Base-by-base conservation (phyloP, 2,797 vertebrate genomes). In the Silurus aristotelis region DNA sequence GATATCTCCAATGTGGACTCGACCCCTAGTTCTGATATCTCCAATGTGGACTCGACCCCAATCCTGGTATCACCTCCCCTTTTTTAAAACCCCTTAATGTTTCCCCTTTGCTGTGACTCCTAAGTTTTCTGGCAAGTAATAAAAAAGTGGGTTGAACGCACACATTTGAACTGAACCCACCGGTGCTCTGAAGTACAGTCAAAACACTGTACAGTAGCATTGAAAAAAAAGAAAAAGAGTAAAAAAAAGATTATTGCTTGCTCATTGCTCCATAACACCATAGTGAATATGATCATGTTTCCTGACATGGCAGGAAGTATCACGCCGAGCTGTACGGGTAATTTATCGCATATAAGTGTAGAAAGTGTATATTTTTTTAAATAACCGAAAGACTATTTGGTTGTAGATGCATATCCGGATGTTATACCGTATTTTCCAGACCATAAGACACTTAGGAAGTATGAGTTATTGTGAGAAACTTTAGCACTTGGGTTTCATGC, bases 181-280 rank as follows among this genome's bases (percentile, higher is more conserved):
- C 68, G 88, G 89, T 90, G 89, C 89, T 90, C 76, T 87, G 58
- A 87, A 80, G 88, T 88, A 80, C 87, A 88, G 84, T 72, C 55
- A 52, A 82, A 81, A 83, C 75, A 77, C 89, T 89, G 86, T 86
- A 87, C 87, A 86, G 89, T 90, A 89, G 89, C 89, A 83, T 87
- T 61, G 20, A 81, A 67, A 25, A 38, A 85, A 72, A n/a, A 31
- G 2, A 31, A 61, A 86, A 75, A 84, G 20, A 79, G 20, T 38
- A 4, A 52, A 10, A 79, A 63, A 63, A 17, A 79, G 60, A 83
- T 84, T 82, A 77, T 81, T 82, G 83, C 82, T 85, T 84, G 84
- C 79, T 83, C 72, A 79, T 66, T 87, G 25, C 82, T 85, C 67
- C 86, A 84, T 73, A 1, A 20, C 46, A 67, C 38, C 75, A 80